Evolutionary conservation across 2,797 vertebrate genomes (phyloP), one percentile per base, ranked within the genome.

Genomic region (Acridotheres tristis): DNA sequence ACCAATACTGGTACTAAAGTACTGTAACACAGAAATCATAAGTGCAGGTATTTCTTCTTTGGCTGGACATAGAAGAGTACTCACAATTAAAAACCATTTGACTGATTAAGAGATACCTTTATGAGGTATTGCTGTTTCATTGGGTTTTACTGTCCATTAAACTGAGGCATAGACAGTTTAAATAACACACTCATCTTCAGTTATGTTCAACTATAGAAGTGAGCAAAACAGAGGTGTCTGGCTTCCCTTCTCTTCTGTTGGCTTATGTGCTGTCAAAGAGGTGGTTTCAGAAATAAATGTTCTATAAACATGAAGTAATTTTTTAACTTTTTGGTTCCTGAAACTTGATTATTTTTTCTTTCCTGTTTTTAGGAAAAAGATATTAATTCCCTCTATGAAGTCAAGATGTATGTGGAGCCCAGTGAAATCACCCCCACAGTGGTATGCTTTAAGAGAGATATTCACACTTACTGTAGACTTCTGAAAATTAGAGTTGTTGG

Each of bases 321-420:
- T 7, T 43, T 7, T 11, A 42, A 48, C 81, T 82, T 88, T 89
- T 61, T 63, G 11, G 72, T 43, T 84, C 13, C 34, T 55, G 21
- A 85, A 78, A 48, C n/a, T 36, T 61, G 25, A 17, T 92, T 36
- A 3, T 55, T 73, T 74, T 34, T 85, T 16, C 40, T 75, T 97
- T 79, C 75, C 42, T 43, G 55, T 93, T 94, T 93, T 65, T 97
- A 99, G 99, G 98, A 98, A 95, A 98, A 98, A 95, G 98, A 98
- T 91, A 98, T 98, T 51, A 98, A 98, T 84, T 98, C 98, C 14
- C 97, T 99, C 66, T 99, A 99, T 63, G 99, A 98, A 3, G 96
- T 98, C 90, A 99, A 98, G 96, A 98, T 98, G 58, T 99, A 99
- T 4, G 99, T 99, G 97, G 98, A 99, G 38, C 99, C 99, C 55